Evolutionary conservation across 2,797 vertebrate species (phyloP).

Genomic region (Poecilia gillii): DNA sequence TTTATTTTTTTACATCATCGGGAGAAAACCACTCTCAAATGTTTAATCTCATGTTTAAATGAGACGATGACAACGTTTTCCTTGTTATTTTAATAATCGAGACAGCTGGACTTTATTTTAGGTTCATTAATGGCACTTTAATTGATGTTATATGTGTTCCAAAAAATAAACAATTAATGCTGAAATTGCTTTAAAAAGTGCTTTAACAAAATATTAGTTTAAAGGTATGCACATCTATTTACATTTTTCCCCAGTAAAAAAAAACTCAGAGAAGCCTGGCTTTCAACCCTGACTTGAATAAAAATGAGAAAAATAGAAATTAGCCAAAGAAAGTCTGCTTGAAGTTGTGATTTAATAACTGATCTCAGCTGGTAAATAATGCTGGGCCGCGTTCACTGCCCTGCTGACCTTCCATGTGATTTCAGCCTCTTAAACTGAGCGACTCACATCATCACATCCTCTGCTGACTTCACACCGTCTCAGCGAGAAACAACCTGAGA

Average conservation of each 20-base stretch:
- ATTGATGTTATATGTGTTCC: too few relatives aligned
- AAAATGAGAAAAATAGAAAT: neutral
- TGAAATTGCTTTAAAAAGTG: too few relatives aligned
- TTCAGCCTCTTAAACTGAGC: conserved; percentile 46
- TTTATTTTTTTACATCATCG: neutral
- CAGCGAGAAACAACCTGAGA: conserved; percentile 23
- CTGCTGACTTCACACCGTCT: conserved; percentile 31
- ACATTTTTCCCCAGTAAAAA: neutral
- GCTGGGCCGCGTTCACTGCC: neutral
- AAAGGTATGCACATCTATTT: neutral
- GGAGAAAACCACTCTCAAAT: neutral
- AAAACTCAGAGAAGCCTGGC: neutral
- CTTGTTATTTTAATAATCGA: too few relatives aligned
- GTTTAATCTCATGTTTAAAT: neutral
- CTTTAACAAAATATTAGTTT: too few relatives aligned
- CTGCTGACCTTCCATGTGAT: conserved; percentile 41
- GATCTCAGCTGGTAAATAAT: neutral
- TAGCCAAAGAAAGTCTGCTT: neutral
- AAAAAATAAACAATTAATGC: too few relatives aligned
- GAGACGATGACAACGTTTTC: neutral
- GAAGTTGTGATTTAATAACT: neutral
- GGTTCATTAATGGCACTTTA: too few relatives aligned
- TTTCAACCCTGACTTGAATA: neutral
- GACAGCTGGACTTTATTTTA: too few relatives aligned
- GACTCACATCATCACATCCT: conserved; percentile 62